Evolutionary conservation across 2,888 invertebrate species (phyloP).

Genomic region (Sarcophaga subvicina): DNA sequence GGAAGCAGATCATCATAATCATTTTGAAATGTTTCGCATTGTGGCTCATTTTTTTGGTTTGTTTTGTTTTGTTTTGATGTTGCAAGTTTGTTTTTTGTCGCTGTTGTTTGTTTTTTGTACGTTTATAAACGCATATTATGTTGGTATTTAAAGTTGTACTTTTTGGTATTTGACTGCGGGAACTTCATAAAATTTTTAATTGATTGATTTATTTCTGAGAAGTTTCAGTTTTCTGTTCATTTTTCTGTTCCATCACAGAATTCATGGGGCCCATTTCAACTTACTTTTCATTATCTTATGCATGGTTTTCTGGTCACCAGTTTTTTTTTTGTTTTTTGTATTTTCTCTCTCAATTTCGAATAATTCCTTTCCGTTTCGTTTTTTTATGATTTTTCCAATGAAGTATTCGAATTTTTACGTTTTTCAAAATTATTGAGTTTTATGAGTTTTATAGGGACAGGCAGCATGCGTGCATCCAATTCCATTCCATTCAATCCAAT

Average conservation of each 20-base stretch:
- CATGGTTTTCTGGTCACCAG: not conserved
- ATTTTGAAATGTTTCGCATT: constrained; percentile 53
- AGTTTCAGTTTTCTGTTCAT: constrained; percentile 62
- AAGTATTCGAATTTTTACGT: constrained; percentile 44
- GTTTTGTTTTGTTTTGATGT: constrained; percentile 9
- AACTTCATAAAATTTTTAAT: constrained; percentile 80
- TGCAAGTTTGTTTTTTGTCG: constrained; percentile 14
- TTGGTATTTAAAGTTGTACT: constrained; percentile 69
- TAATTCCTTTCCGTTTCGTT: constrained; percentile 32
- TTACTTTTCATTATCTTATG: not conserved
- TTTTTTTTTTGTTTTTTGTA: not conserved
- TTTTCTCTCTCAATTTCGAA: constrained; percentile 9
- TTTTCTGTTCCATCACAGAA: constrained; percentile 29
- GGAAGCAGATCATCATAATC: constrained; percentile 60
- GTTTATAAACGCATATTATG: constrained; percentile 68
- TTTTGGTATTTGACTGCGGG: constrained; percentile 70
- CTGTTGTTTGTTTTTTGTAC: constrained; percentile 34
- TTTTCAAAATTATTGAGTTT: constrained; percentile 63
- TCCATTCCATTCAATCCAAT: not conserved
- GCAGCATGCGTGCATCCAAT: not conserved
- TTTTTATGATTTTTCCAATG: constrained; percentile 66
- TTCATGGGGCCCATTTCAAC: constrained; percentile 42
- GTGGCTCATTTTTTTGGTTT: constrained; percentile 19
- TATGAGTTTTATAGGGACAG: constrained; percentile 63
- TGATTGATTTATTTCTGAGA: constrained; percentile 82